Conservation (phyloP, 2,888 invertebrate genomes). For the Noctua fimbriata region DNA sequence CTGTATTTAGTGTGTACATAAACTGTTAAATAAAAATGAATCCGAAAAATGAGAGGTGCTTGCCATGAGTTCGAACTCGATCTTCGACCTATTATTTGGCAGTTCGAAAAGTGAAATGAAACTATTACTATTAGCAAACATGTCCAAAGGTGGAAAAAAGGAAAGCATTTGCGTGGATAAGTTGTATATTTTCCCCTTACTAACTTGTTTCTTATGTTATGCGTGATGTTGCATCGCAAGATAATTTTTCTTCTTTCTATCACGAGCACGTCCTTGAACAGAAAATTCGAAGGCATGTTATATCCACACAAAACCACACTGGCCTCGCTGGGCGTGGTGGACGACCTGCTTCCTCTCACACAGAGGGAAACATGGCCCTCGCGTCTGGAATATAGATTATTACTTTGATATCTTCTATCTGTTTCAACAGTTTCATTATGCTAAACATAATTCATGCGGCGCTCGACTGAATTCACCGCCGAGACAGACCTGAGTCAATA, state of each 20-base stretch:
- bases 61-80: too few species aligned
- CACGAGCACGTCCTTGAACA: neutral
- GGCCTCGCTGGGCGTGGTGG: neutral
- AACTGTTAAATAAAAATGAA: too few species aligned
- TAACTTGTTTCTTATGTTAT: too few species aligned
- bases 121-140: too few species aligned
- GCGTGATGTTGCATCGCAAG: neutral
- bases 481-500: conserved; percentile 52
- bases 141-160: too few species aligned
- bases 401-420: conserved; percentile 8
- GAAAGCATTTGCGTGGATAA: too few species aligned
- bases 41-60: too few species aligned
- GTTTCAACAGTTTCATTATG: conserved; percentile 45
- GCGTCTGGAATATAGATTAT: neutral
- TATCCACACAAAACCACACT: neutral
- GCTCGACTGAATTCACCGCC: conserved; percentile 37
- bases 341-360: neutral
- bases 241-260: neutral
- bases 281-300: neutral
- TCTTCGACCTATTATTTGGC: too few species aligned
- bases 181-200: too few species aligned
- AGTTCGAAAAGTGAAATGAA: too few species aligned
- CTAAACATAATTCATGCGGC: conserved; percentile 49
- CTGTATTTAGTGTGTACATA: too few species aligned
- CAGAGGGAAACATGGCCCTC: neutral